Percentiles rank a stretch among this genome's conserved stretches.
Conservation (phyloP, 2,888 invertebrate genomes). For the Alloscopus bannaensis region DNA sequence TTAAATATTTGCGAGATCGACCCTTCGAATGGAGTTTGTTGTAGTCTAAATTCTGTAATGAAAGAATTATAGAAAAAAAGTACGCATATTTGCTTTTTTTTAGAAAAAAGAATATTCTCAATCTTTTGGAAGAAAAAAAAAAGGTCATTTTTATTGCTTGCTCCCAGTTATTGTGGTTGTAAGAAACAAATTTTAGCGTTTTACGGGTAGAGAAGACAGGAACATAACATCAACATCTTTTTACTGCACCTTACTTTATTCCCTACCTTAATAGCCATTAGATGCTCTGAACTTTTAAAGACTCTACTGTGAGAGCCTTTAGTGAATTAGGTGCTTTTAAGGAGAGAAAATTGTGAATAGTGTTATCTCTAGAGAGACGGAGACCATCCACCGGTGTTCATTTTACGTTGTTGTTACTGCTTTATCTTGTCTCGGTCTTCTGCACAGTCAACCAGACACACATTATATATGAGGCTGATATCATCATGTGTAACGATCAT, state of each 20-base stretch:
- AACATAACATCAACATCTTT: too few relatives aligned
- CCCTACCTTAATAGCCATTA: too few relatives aligned
- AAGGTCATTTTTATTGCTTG: slow-evolving; percentile 15
- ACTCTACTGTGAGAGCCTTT: not conserved
- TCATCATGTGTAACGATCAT: slow-evolving; percentile 35
- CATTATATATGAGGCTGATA: too few relatives aligned
- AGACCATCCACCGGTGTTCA: too few relatives aligned
- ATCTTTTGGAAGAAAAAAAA: slow-evolving; percentile 31
- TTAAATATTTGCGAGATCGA: slow-evolving; percentile 18
- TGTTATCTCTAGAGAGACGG: too few relatives aligned
- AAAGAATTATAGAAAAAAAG: slow-evolving; percentile 1
- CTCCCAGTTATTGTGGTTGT: not conserved
- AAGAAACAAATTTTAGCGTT: slow-evolving; percentile 17
- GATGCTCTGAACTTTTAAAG: too few relatives aligned
- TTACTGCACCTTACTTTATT: too few relatives aligned
- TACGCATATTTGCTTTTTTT: slow-evolving; percentile 3
- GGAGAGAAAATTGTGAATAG: not conserved
- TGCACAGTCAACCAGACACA: slow-evolving; percentile 55
- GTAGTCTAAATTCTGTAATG: not conserved
- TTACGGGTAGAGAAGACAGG: slow-evolving; percentile 3
- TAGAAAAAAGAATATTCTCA: not conserved
- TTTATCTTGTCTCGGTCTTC: slow-evolving; percentile 39
- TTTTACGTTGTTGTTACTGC: slow-evolving; percentile 22
- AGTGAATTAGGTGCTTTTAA: not conserved
- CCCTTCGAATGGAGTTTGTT: too few relatives aligned